phyloP scores from a whole-genome alignment of 2,113 vertebrate genomes.

The Chionomys nivalis region DNA sequence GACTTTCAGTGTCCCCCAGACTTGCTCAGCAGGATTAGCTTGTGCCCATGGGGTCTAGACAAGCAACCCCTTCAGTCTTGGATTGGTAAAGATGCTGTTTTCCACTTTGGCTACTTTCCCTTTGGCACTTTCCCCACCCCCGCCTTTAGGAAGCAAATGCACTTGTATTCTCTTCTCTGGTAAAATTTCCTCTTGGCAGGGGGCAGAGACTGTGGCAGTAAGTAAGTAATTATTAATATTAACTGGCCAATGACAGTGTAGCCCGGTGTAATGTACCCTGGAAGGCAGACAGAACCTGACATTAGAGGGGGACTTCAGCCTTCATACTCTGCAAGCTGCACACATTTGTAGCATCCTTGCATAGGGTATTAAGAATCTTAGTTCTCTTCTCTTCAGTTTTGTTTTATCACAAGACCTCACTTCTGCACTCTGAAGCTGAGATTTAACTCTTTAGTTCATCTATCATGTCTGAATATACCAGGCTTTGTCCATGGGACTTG shows the following conservation, averaged over 20 bases:
- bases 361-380: background rate
- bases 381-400: background rate
- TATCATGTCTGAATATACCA: background rate
- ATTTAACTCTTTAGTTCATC: background rate
- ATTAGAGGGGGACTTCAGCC: background rate
- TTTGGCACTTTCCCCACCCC: background rate
- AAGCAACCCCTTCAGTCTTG: background rate
- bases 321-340: background rate
- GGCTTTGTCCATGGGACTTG: background rate
- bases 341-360: background rate
- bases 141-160: background rate
- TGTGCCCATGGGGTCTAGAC: background rate
- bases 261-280: background rate
- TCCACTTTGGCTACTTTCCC: background rate
- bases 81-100: background rate
- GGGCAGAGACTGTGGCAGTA: background rate
- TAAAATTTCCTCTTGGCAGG: constrained; percentile 1
- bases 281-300: background rate
- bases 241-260: background rate
- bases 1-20: background rate
- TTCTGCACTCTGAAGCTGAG: background rate
- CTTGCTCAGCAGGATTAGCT: background rate
- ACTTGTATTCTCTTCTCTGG: background rate
- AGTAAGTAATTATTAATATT: background rate
- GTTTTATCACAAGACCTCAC: background rate